Conservation (phyloP, 1,140 invertebrate genomes). For the Lepidostoma basale region DNA sequence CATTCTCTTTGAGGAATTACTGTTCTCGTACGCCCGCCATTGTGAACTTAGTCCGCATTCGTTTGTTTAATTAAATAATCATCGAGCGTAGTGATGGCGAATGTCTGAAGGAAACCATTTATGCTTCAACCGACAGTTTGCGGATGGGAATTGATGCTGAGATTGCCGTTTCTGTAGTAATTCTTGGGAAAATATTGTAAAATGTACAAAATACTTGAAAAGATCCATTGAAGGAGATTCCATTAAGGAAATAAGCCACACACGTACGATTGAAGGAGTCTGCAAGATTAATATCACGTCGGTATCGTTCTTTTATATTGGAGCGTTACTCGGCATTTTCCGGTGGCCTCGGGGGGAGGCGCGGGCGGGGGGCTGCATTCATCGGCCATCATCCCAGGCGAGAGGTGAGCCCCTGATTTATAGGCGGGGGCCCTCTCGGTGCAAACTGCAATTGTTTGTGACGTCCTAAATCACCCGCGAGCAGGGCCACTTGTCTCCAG, state of each 20-base stretch:
- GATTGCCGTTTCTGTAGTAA: too few species aligned
- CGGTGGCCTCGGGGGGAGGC: background rate
- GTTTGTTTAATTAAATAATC: background rate
- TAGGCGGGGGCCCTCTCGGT: background rate
- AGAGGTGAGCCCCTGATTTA: conserved; percentile 4
- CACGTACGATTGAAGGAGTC: conserved; percentile 9
- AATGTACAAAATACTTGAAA: background rate
- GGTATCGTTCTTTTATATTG: conserved; percentile 4
- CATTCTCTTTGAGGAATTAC: conserved; percentile 19
- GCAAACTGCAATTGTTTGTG: conserved; percentile 12
- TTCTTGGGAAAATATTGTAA: background rate
- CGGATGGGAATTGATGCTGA: too few species aligned
- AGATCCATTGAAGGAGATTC: background rate
- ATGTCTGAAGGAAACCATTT: too few species aligned
- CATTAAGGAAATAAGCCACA: conserved; percentile 7
- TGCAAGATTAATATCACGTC: conserved; percentile 20
- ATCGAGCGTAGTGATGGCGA: too few species aligned
- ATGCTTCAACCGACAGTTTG: too few species aligned
- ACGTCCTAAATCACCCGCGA: conserved; percentile 15
- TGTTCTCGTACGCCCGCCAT: background rate
- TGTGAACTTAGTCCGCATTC: background rate
- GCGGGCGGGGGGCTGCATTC: too few species aligned
- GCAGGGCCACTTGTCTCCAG: background rate
- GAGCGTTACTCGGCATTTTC: conserved; percentile 15
- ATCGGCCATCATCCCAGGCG: background rate